phyloP scores from a whole-genome alignment of 2,888 invertebrate genomes.

The Eueremaeus valkanovi region DNA sequence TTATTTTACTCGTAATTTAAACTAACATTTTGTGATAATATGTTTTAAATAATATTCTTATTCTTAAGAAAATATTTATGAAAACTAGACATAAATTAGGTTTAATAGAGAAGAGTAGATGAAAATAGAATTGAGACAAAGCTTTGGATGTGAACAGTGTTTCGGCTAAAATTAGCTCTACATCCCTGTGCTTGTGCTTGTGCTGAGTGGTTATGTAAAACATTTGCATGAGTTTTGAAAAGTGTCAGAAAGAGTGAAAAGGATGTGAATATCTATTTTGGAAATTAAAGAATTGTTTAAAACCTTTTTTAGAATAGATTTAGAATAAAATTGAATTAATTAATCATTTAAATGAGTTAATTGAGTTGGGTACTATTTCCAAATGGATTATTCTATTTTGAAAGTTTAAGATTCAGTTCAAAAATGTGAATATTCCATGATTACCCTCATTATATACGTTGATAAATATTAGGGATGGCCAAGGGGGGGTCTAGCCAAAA shows the following conservation, averaged over 20 bases:
- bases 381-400: too few species aligned
- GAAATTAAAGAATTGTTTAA: slow-evolving; percentile 1
- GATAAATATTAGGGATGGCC: too few species aligned
- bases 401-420: too few species aligned
- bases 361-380: too few species aligned
- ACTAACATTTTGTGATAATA: too few species aligned
- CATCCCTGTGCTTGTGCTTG: neutral
- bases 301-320: neutral
- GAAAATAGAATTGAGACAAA: neutral
- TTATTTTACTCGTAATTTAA: too few species aligned
- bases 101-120: neutral
- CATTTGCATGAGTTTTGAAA: neutral
- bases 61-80: neutral
- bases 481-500: too few species aligned
- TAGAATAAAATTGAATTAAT: neutral
- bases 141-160: neutral
- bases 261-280: neutral
- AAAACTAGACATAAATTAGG: neutral
- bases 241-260: neutral
- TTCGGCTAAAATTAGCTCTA: neutral
- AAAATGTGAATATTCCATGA: too few species aligned
- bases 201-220: neutral
- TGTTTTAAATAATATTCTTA: neutral
- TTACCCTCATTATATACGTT: too few species aligned
- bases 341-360: too few species aligned